Conservation (phyloP, 2,888 invertebrate genomes). For the Muscina levida region DNA sequence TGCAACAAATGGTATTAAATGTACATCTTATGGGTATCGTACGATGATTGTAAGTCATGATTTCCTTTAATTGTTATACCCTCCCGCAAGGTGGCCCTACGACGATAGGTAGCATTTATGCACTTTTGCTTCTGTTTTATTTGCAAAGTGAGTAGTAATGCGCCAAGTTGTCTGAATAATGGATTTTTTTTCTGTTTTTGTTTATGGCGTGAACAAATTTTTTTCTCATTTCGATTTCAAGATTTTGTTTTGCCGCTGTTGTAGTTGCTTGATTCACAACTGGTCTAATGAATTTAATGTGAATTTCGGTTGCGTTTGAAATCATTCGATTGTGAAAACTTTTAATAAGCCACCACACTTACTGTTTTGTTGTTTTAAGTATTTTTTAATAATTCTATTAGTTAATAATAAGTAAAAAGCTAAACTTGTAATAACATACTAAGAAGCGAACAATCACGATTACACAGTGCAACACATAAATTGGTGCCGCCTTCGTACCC, state of each 20-base stretch:
- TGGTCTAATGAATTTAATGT: too few relatives aligned
- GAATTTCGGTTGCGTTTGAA: conserved; percentile 41
- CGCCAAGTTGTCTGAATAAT: conserved; percentile 44
- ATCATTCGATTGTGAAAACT: conserved; percentile 55
- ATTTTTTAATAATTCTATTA: conserved; percentile 60
- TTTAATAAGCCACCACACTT: conserved; percentile 40
- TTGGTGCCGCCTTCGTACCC: too few relatives aligned
- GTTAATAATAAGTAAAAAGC: conserved; percentile 44
- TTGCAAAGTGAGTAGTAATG: conserved; percentile 39
- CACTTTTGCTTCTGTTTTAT: conserved; percentile 7
- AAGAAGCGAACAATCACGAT: too few relatives aligned
- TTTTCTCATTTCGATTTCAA: conserved; percentile 10
- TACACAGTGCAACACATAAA: too few relatives aligned
- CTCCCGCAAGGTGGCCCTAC: too few relatives aligned
- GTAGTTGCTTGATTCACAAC: too few relatives aligned
- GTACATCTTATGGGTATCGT: too few relatives aligned
- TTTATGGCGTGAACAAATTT: conserved; percentile 37
- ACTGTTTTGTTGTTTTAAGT: conserved; percentile 43
- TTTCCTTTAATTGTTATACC: too few relatives aligned
- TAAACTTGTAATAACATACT: too few relatives aligned
- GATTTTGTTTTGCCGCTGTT: conserved; percentile 30
- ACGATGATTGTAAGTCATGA: too few relatives aligned
- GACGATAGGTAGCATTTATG: neutral
- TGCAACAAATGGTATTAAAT: neutral
- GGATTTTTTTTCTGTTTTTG: conserved; percentile 23